These are phyloP conservation scores for Antheraea mylitta DNA, from an alignment of 1,140 invertebrate species.

Conservation along the genomic window DNA sequence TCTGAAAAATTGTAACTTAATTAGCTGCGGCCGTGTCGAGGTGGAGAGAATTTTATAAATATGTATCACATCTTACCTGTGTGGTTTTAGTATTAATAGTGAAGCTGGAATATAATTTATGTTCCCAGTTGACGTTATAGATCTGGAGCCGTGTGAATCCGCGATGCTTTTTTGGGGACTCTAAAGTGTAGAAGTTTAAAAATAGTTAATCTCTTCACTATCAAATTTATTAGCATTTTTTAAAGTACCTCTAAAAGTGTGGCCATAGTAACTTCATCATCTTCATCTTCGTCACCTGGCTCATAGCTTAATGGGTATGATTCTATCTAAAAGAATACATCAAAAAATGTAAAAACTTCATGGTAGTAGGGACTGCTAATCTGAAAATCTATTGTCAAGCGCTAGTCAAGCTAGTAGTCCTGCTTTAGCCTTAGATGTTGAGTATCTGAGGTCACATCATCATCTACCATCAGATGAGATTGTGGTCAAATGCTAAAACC, in stretches of 20 bases:
- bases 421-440: too few relatives aligned
- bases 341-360: not conserved
- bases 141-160: slow-evolving; percentile 64
- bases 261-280: slow-evolving; percentile 39
- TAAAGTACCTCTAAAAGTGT: slow-evolving; percentile 43
- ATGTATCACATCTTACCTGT: slow-evolving; percentile 35
- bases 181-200: slow-evolving; percentile 30
- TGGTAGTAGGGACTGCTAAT: not conserved
- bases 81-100: slow-evolving; percentile 51
- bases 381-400: too few relatives aligned
- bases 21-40: too few relatives aligned
- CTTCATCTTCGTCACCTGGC: slow-evolving; percentile 40
- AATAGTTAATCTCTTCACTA: not conserved
- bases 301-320: slow-evolving; percentile 46
- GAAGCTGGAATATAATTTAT: slow-evolving; percentile 48
- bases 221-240: slow-evolving; percentile 5
- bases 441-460: too few relatives aligned
- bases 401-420: too few relatives aligned
- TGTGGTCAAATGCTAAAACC: too few relatives aligned
- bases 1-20: too few relatives aligned
- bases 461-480: too few relatives aligned
- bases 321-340: slow-evolving; percentile 18
- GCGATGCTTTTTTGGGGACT: slow-evolving; percentile 59
- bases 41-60: too few relatives aligned
- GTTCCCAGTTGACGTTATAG: slow-evolving; percentile 48